A percentile compares a stretch with the other conserved stretches of the same genome.
Evolutionary conservation across 1,140 invertebrate species (phyloP).

Genomic region (Scaptomyza pallida): DNA sequence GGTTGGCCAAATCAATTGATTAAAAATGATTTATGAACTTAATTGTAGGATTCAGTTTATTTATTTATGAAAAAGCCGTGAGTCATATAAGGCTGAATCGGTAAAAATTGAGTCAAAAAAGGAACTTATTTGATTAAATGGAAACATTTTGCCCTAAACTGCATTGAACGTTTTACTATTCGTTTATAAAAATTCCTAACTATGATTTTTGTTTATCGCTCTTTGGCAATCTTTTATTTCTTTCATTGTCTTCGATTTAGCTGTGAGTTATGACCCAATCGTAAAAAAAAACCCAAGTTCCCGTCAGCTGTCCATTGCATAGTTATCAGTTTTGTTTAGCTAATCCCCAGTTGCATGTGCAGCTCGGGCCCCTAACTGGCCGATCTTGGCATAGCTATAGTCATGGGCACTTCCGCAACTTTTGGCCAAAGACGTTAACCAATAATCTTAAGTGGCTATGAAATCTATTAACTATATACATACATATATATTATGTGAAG

Average conservation of each 20-base stretch:
- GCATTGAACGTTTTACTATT: background rate
- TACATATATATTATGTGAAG: background rate
- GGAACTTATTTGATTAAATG: no score
- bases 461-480: slow-evolving; percentile 10
- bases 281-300: slow-evolving; percentile 29
- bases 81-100: no score
- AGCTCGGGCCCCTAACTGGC: background rate
- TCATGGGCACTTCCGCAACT: slow-evolving; percentile 35
- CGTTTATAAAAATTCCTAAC: slow-evolving; percentile 5
- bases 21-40: background rate
- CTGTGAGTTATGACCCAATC: slow-evolving; percentile 50
- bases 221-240: slow-evolving; percentile 5
- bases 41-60: no score
- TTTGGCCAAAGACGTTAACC: background rate
- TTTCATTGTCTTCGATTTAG: slow-evolving; percentile 40
- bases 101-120: background rate
- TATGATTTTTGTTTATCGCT: background rate
- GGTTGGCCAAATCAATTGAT: background rate
- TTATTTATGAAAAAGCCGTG: no score
- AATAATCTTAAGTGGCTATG: slow-evolving; percentile 19
- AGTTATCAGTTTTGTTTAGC: slow-evolving; percentile 26
- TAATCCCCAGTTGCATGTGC: slow-evolving; percentile 27
- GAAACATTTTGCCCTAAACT: background rate
- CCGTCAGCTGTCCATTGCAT: slow-evolving; percentile 42
- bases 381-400: slow-evolving; percentile 1